Evolutionary conservation across 2,113 vertebrate species (phyloP), one percentile per base, ranked within the genome.

Genomic region (Stomatorhinus ivindoensis): DNA sequence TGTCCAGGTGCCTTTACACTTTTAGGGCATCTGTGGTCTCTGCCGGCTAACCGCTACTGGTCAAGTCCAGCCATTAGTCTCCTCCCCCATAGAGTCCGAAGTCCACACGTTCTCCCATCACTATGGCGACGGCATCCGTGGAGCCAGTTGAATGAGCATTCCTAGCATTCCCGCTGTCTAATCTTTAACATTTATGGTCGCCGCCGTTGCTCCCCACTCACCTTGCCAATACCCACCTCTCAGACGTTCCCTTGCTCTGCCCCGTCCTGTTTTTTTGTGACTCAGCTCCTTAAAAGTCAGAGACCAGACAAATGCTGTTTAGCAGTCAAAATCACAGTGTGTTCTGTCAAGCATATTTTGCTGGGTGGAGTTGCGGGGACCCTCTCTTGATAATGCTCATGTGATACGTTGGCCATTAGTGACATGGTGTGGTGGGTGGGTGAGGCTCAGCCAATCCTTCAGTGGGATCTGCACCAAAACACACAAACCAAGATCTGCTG

Each of bases 161-260:
- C 96, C 92, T 95, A 83, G 88, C 95, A 96, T 97, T 95, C 96
- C 95, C 93, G 93, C 93, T 92, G 94, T 95, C 94, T 95, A 94
- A 95, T 95, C 88, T 90, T 90, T 92, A 91, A 92, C 91, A 47
- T 91, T 90, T 90, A 91, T 89, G 87, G 90, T 88, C 47, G 85
- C 69, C 42, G 44, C 21, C 76, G 6, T 19, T 50, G 44, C 87
- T 90, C 87, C 55, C 80, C 88, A 39, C 47, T 48, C 31, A 88
- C 61, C 42, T 48, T 76, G 53, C 17, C n/a, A n/a, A 24, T 47
- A 13, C 53, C 11, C 24, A 11, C 82, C 82, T n/a, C 39, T 7
- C 82, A 84, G 39, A 19, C 5, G 10, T 10, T n/a, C 27, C 82
- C 44, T 44, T 5, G 5, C 15, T 80, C 17, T 7, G 19, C 44